Base-by-base conservation (phyloP, 2,113 vertebrate species). In the Salvelinus namaycush region DNA sequence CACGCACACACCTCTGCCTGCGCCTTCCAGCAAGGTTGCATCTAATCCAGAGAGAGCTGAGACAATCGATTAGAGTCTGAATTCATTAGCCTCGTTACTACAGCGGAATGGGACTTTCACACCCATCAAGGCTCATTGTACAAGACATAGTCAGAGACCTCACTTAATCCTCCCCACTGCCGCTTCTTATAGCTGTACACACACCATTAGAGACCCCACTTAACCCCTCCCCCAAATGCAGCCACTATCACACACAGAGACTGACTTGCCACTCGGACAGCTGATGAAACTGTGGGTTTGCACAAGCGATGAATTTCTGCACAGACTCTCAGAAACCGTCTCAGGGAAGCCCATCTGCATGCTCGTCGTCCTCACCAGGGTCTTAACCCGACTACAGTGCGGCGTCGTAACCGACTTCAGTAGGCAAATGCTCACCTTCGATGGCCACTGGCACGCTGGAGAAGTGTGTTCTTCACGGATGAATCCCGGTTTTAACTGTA, bases 1-100 rank as follows among this genome's bases (percentile, higher is more conserved):
- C 60, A 71, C 78, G 70, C 81, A 31, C 72, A 73, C 76, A 77
- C 83, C 80, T 86, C 81, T 73, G 70, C n/a, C 90, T 75, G 93
- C 91, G 94, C 94, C 95, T 96, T 94, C 93, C 93, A 97, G 96
- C 94, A 95, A 97, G 96, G 94, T 95, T 96, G 94, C 92, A 95
- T 94, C 94, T 97, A 96, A 97, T 96, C 95, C 97, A 95, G 91
- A 92, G 94, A 94, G 94, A 96, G 93, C 94, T 94, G 92, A 95
- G 92, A 94, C 95, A 96, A 98, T 97, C 96, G 96, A 98, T 97
- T 95, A 94, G 93, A 95, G 95, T 94, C 93, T 95, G 95, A 96
- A 97, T 97, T 96, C 94, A 97, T 98, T 96, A 97, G 93, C 91
- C 94, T 95, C 93, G 95, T 96, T 96, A 96, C 95, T 93, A 91